phyloP scores from a whole-genome alignment of 2,113 vertebrate species.

The Dasyurus viverrinus region DNA sequence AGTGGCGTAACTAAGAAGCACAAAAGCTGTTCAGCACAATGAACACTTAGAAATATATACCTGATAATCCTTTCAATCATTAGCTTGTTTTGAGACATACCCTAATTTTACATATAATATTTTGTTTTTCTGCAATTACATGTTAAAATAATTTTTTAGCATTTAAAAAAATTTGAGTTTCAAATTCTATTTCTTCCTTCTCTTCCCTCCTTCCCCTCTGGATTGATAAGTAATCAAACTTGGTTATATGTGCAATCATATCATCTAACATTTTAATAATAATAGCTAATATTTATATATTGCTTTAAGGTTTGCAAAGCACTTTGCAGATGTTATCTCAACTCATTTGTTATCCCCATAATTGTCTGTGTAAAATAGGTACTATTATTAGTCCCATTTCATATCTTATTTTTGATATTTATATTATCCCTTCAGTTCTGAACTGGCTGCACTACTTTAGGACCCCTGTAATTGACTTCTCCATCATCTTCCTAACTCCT shows the following conservation, averaged over 20 bases:
- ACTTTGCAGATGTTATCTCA: neutral
- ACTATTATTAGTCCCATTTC: neutral
- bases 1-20: neutral
- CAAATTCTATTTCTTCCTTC: neutral
- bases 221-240: neutral
- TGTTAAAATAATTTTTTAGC: neutral
- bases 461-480: neutral
- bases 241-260: neutral
- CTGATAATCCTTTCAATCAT: neutral
- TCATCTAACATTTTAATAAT: neutral
- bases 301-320: neutral
- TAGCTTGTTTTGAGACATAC: constrained; percentile 3
- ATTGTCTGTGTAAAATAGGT: neutral
- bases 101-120: neutral
- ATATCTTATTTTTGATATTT: no score
- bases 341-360: neutral
- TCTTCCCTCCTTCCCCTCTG: no score
- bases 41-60: neutral
- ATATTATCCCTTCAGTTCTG: neutral
- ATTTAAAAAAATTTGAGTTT: neutral
- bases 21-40: neutral
- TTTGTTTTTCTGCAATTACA: neutral
- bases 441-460: neutral
- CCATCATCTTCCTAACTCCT: neutral
- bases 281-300: neutral